Base-by-base conservation (phyloP, 2,888 invertebrate species). In the Pelosia muscerda region DNA sequence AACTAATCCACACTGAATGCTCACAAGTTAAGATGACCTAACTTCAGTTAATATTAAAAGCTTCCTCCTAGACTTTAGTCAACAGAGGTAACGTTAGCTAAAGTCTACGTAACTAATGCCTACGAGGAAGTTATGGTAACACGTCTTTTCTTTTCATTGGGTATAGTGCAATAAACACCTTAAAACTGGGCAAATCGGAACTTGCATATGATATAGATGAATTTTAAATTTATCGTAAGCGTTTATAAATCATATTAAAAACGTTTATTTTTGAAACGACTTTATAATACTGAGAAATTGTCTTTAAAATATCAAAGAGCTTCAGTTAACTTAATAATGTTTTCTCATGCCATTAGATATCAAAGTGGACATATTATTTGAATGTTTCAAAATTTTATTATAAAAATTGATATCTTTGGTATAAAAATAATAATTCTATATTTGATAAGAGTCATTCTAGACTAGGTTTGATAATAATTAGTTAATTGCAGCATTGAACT, bases 401-500 rank as follows among this genome's bases (percentile, higher is more conserved):
- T 42, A 5, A 19, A 42, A 42, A 15, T 49, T 8, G 19, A 49
- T 49, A 49, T 49, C 49, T 9, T 49, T 49, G n/a, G 9, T 49
- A 9, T 9, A 49, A 49, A 49, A 49, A 49, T 49, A 42, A 42
- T 19, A 42, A 19, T 19, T 6, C 42, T 4, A 42, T 15, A 15
- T 42, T 42, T 19, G 19, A 5, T 5, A 5, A 15, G 19, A n/a
- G 49, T 8, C n/a, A 49, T 49, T 49, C 49, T 49, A 49, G n/a
- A 49, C 49, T 49, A n/a, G 9, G 23, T 25, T 22, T 55, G 13
- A 55, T 25, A 54, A 54, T 54, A 23, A 55, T 55, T 59, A 23
- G 31, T n/a, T 71, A 72, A 76, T 74, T 63, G 28, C 54, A 72
- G 63, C 78, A 80, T 83, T 80, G 80, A 75, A 74, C 66, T 74